Base-by-base conservation (phyloP, 2,888 invertebrate species). In the Cheiracanthium punctorium region DNA sequence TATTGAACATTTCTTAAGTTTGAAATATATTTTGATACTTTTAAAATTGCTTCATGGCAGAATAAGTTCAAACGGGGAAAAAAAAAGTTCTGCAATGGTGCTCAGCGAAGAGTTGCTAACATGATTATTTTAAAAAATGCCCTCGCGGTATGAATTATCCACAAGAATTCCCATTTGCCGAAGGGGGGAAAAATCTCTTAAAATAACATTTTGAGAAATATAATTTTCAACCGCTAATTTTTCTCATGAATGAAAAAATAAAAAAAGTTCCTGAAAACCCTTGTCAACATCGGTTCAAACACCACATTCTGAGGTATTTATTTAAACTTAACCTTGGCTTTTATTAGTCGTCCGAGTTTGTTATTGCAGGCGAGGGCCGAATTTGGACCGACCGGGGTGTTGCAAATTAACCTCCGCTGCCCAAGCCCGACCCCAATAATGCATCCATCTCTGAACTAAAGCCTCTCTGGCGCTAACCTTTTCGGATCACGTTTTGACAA, bases 341-440 rank as follows among this genome's bases (percentile, higher is more conserved):
- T 75, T 64, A 71, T 82, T 64, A 77, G 70, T 72, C 29, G 48
- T 10, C 33, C 67, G 67, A 79, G 73, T 84, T 74, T 84, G 84
- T 84, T 84, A 84, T 84, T 84, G 41, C 79, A 84, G 73, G 41
- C 64, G 48, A 77, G 72, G 64, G 76, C 76, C 64, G 65, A 82
- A 77, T 58, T n/a, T 77, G 52, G 84, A 79, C 84, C 79, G 65
- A 84, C 79, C 69, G 73, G 82, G 33, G 84, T 29, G 84, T 77
- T 77, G 73, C 77, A 79, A 73, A 73, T 79, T 77, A 84, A 84
- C 84, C 77, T 64, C 69, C 7, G 73, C 48, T 67, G 65, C 72
- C 30, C 33, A 5, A 71, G 71, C 82, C 82, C 77, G 84, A 79
- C 84, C 84, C 79, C 84, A 84, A 84, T 84, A 77, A 58, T 58